Base-by-base conservation (phyloP, 2,888 invertebrate genomes). In the Gastrophysa polygoni region DNA sequence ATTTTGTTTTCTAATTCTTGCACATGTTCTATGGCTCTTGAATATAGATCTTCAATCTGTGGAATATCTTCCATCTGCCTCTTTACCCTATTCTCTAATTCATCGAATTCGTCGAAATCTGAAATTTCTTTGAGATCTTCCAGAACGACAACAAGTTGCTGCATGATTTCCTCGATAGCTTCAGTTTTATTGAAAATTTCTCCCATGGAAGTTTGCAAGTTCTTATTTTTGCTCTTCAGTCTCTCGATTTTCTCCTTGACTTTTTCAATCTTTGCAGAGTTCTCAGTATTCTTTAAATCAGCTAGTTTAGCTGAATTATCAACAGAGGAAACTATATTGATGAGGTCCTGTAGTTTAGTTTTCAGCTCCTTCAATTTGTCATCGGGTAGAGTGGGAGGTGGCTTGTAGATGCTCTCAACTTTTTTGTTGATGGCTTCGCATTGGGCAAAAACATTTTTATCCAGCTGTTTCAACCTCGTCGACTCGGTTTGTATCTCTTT, bases 11-110 rank as follows among this genome's bases (percentile, higher is more conserved):
- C 78, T 16, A 85, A 83, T 1, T 83, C 78, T n/a, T 80, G 76
- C 11, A 85, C 80, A 44, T 86, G 82, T 0, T 83, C 84, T 2
- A 82, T 82, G 0, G 88, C 83, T n/a, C 50, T 64, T n/a, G 55
- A 77, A 49, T 83, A 74, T 48, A 81, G 81, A 66, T 83, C 82
- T 24, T 78, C 75, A 8, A 85, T 75, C 28, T 79, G 80, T 20
- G 64, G 62, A 16, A 61, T 68, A 8, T 70, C 64, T 10, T 68
- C 61, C 47, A 68, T 66, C 29, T 68, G 64, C 10, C 78, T 73
- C 0, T 81, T 75, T 70, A 81, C 77, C 57, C 81, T 74, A 68
- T 80, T 77, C 66, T 82, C 81, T 1, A 83, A 64, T 10, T 77
- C 75, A 0, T 75, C 78, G 11, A 81, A 76, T 56, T 81, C 79